Percentiles rank a stretch among this genome's conserved stretches.
These are phyloP conservation scores for Alloplasta piceator DNA, from an alignment of 2,888 invertebrate species.

Conservation along the genomic window DNA sequence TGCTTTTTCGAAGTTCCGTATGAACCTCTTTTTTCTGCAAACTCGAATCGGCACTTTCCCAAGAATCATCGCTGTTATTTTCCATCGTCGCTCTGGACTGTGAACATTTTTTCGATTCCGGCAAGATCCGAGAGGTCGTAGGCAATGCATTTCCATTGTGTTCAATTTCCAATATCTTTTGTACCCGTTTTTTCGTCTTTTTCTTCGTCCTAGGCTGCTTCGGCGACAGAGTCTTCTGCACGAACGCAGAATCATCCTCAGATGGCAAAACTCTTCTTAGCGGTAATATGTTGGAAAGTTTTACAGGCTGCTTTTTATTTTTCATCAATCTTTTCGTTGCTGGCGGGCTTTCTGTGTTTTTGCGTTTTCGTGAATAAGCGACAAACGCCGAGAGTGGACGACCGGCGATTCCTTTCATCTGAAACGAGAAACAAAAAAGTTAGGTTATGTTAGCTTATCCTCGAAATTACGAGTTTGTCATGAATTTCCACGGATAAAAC, in stretches of 20 bases:
- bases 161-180: conserved; percentile 19
- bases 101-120: background rate
- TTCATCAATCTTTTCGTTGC: conserved; percentile 36
- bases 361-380: conserved; percentile 70
- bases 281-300: conserved; percentile 25
- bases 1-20: background rate
- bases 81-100: conserved; percentile 18
- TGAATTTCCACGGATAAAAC: background rate
- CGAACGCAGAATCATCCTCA: background rate
- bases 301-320: conserved; percentile 49
- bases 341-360: conserved; percentile 40
- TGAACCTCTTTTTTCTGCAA: background rate
- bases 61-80: background rate
- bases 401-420: conserved; percentile 38
- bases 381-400: conserved; percentile 72
- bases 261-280: background rate
- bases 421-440: conserved; percentile 5
- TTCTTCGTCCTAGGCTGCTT: conserved; percentile 11
- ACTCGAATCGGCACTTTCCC: background rate
- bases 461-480: background rate
- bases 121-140: background rate
- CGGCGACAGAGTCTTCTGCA: background rate
- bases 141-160: conserved; percentile 8
- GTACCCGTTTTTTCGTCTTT: conserved; percentile 36
- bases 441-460: background rate